Evolutionary conservation across 2,888 invertebrate species (phyloP).

Genomic region (Ganaspis brasiliensis): DNA sequence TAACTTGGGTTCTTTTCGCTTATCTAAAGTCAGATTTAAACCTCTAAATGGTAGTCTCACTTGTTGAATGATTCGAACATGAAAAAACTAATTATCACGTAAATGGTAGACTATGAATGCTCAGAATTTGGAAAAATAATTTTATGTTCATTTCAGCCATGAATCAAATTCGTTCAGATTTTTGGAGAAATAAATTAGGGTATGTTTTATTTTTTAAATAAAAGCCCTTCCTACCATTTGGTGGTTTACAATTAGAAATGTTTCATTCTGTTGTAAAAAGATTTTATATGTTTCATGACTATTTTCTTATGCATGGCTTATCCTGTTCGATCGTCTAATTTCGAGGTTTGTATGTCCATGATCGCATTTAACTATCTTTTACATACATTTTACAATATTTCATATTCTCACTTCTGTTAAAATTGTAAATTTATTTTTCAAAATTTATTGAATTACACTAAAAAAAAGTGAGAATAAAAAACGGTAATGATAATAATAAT

Average conservation of each 20-base stretch:
- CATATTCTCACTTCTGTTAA: too few relatives aligned
- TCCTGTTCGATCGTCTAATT: constrained; percentile 35
- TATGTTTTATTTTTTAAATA: constrained; percentile 14
- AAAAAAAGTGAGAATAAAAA: too few relatives aligned
- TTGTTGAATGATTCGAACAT: not conserved
- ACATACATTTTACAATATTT: not conserved
- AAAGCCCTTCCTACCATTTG: constrained; percentile 20
- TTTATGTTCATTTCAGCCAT: constrained; percentile 17
- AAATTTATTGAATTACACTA: too few relatives aligned
- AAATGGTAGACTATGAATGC: too few relatives aligned
- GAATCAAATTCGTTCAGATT: constrained; percentile 21
- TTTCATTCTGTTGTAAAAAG: constrained; percentile 12
- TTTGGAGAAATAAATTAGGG: constrained; percentile 40
- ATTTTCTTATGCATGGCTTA: constrained; percentile 47
- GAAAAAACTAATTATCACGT: too few relatives aligned
- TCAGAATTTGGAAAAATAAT: constrained; percentile 12
- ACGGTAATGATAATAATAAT: too few relatives aligned
- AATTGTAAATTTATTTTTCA: too few relatives aligned
- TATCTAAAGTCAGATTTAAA: not conserved
- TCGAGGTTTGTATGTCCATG: constrained; percentile 42
- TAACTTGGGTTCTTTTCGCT: not conserved
- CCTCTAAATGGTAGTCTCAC: constrained; percentile 29
- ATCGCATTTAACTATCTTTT: constrained; percentile 17
- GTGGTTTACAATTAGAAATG: constrained; percentile 3
- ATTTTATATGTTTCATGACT: constrained; percentile 37